Conservation (phyloP, 2,797 vertebrate genomes). For the Lepus oiostolus region DNA sequence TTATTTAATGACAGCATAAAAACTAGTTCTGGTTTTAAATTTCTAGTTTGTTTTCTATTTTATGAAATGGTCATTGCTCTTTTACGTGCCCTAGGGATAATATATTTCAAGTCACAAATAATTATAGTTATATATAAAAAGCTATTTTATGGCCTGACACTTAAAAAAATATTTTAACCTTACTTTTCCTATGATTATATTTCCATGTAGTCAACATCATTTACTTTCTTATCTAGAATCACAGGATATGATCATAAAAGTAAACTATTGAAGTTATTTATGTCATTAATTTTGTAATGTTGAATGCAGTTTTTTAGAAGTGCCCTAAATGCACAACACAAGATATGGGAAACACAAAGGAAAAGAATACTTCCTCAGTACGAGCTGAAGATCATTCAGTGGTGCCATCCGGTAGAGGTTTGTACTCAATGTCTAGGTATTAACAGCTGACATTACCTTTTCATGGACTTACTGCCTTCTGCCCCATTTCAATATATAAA, state of each 20-base stretch:
- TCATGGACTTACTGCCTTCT: neutral
- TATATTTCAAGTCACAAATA: no score
- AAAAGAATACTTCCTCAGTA: neutral
- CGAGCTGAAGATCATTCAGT: neutral
- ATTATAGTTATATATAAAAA: slow-evolving; percentile 2
- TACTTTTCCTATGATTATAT: neutral
- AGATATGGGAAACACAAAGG: neutral
- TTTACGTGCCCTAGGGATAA: no score
- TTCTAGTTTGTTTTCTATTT: no score
- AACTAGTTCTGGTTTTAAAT: no score
- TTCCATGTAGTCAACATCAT: no score
- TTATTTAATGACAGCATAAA: no score
- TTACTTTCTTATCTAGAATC: no score
- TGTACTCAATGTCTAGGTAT: neutral
- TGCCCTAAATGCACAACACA: neutral
- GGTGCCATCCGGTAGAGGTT: neutral
- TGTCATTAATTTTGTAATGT: neutral
- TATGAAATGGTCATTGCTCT: no score
- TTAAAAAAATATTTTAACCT: neutral
- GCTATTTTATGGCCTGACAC: neutral
- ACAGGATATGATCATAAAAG: no score
- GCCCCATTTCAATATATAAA: neutral
- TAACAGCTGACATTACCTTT: neutral
- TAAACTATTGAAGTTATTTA: no score
- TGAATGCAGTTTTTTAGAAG: neutral